Base-by-base conservation (phyloP, 2,888 invertebrate genomes). In the Cataglyphis rosenhaueri region DNA sequence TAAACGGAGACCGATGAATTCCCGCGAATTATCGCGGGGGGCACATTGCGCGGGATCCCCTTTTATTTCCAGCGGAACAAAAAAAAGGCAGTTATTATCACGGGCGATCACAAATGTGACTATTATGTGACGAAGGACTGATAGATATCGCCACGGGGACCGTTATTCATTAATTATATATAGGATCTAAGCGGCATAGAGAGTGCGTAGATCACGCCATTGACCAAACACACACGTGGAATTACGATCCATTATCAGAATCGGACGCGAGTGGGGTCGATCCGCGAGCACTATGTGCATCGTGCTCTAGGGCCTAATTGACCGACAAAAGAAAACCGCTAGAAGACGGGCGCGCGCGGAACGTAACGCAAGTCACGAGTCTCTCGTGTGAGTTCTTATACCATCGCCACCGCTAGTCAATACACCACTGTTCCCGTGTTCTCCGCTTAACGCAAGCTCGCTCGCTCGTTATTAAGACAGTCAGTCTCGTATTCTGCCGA, bases 101-200 rank as follows among this genome's bases (percentile, higher is more conserved):
- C 44, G 15, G 71, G 78, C 64, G 44, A 76, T 41, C 75, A 15
- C 18, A 64, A 76, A 71, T 29, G 52, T 8, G 64, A 57, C 32
- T 44, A 29, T 66, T 44, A 41, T 21, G 55, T 25, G 21, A n/a
- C 8, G 32, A 70, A 35, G 48, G 68, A 25, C 48, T 55, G 66
- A 61, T 10, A 52, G 6, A n/a, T 52, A 52, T 52, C 52, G 52
- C 35, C 32, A 10, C 21, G 32, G 71, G 32, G 57, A 71, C 90
- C 87, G 90, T 89, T 88, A 86, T 78, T 73, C 84, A 84, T 90
- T 87, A 86, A 88, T 89, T 86, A 84, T 84, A 79, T 86, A 84
- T 84, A 79, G 81, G 41, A 85, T 86, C 84, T 65, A 78, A 52
- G 73, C 74, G 62, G 25, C 59, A 35, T 35, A 35, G 35, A 35